Conservation (phyloP, 2,888 invertebrate species). For the Bombyx huttoni region DNA sequence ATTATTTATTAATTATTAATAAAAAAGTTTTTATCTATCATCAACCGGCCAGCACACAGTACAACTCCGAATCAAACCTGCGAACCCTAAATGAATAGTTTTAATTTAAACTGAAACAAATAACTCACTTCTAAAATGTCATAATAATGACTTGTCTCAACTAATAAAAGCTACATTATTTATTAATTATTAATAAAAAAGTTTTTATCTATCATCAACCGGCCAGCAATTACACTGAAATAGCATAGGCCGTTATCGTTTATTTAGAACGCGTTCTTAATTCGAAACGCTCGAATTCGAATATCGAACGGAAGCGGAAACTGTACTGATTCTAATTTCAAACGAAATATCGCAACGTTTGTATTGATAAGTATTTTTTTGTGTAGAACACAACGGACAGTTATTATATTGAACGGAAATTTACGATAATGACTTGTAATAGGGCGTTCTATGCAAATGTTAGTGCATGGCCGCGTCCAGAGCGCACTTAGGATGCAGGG, state of each 20-base stretch:
- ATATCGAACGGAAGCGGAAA: constrained; percentile 72
- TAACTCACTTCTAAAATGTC: background rate
- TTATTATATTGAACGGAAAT: constrained; percentile 66
- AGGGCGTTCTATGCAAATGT: constrained; percentile 35
- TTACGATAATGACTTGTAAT: constrained; percentile 58
- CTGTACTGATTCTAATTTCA: constrained; percentile 70
- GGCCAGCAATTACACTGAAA: constrained; percentile 1
- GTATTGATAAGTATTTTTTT: constrained; percentile 64
- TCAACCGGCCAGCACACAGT: background rate
- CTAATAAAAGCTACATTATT: background rate
- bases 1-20: background rate
- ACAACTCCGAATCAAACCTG: background rate
- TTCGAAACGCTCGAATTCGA: constrained; percentile 47
- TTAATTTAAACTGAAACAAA: background rate
- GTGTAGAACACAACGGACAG: constrained; percentile 32
- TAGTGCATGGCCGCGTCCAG: constrained; percentile 14
- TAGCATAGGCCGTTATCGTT: constrained; percentile 35
- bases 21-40: background rate
- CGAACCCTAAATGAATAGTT: background rate
- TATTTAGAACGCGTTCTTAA: constrained; percentile 57
- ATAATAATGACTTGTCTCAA: background rate
- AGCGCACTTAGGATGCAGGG: constrained; percentile 1
- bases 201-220: background rate
- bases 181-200: background rate
- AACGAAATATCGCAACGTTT: constrained; percentile 64